Percentiles rank a stretch among this genome's conserved stretches.
phyloP scores from a whole-genome alignment of 2,113 vertebrate species.

The Ictalurus furcatus region DNA sequence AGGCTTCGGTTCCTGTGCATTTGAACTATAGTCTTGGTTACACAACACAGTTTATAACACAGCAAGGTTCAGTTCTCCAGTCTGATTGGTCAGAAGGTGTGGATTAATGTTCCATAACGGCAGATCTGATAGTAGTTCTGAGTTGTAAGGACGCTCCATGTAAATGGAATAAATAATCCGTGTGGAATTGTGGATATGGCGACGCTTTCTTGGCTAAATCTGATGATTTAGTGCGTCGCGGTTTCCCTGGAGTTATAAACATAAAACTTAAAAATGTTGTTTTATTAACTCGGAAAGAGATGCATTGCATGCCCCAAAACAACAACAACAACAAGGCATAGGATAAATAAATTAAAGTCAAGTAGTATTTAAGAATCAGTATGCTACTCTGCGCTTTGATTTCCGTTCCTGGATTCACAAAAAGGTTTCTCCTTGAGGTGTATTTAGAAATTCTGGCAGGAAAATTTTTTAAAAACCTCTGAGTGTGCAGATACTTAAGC shows the following conservation, averaged over 20 bases:
- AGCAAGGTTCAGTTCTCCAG: neutral
- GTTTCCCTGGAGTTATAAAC: neutral
- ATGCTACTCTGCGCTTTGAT: neutral
- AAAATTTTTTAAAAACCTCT: neutral
- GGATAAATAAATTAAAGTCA: neutral
- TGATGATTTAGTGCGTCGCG: neutral
- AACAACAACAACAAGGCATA: neutral
- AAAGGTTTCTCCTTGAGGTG: neutral
- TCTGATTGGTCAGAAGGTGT: neutral
- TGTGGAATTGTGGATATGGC: neutral
- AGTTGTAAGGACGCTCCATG: neutral
- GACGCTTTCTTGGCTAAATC: neutral
- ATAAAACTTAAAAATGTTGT: neutral
- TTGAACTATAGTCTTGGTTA: neutral
- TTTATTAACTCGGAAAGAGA: neutral
- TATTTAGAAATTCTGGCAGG: neutral
- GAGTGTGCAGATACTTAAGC: neutral
- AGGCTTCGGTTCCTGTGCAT: neutral
- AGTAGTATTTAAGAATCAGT: neutral
- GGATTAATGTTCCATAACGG: neutral
- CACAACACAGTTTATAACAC: neutral
- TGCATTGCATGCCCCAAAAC: neutral
- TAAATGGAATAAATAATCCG: neutral
- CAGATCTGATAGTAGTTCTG: neutral
- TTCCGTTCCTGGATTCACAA: neutral